A percentile compares a stretch with the other conserved stretches of the same genome.
Conservation (phyloP, 2,888 invertebrate species). For the Heliothis peltigera region DNA sequence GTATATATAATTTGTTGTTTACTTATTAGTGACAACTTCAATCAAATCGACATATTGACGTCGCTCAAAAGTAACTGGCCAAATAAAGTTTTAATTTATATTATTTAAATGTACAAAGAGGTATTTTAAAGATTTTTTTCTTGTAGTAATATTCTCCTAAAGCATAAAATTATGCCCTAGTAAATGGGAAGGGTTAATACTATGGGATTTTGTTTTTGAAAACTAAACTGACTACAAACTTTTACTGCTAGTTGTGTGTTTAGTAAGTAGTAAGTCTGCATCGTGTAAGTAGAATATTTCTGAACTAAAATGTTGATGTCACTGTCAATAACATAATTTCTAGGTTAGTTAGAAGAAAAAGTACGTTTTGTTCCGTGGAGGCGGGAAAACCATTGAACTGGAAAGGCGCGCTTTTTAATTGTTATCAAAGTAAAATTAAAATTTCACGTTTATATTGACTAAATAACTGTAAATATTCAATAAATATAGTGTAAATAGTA, state of each 20-base stretch:
- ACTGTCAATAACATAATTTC: slow-evolving; percentile 8
- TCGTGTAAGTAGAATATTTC: slow-evolving; percentile 6
- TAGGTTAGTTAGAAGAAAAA: slow-evolving; percentile 39
- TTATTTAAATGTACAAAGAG: not conserved
- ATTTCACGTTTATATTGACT: too few relatives aligned
- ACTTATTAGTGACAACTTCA: slow-evolving; percentile 33
- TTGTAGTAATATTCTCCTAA: not conserved
- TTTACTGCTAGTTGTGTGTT: too few relatives aligned
- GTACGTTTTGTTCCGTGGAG: not conserved
- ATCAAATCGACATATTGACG: slow-evolving; percentile 42
- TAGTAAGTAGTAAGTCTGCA: not conserved
- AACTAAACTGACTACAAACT: too few relatives aligned
- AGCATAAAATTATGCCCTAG: not conserved
- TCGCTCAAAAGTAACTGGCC: slow-evolving; percentile 25
- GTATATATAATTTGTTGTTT: slow-evolving; percentile 19
- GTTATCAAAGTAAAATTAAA: too few relatives aligned
- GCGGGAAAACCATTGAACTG: too few relatives aligned
- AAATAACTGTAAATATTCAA: too few relatives aligned
- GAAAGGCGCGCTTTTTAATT: too few relatives aligned
- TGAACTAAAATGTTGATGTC: slow-evolving; percentile 24
- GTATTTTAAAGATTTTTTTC: not conserved
- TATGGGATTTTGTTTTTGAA: not conserved
- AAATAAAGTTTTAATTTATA: not conserved
- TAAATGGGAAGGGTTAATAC: not conserved
- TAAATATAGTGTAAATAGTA: too few relatives aligned